Percentiles rank a stretch among this genome's conserved stretches.
Conservation (phyloP, 2,888 invertebrate genomes). For the Achlya flavicornis region DNA sequence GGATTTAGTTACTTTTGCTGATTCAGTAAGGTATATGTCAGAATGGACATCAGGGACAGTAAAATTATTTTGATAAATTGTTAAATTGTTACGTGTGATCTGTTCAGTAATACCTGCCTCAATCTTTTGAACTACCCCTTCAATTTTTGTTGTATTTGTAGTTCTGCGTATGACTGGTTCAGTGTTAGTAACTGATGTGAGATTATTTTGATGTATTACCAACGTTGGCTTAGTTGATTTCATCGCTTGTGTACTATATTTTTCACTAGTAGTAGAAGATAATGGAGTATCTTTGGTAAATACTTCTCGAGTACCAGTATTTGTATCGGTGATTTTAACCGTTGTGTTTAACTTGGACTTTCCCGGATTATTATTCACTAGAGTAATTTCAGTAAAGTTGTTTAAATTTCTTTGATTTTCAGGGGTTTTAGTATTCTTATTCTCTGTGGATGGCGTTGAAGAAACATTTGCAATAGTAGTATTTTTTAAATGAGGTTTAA, state of each 20-base stretch:
- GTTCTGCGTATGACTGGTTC: too few relatives aligned
- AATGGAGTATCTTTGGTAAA: background rate
- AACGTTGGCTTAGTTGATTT: background rate
- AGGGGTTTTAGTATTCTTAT: constrained; percentile 72
- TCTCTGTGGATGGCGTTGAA: constrained; percentile 55
- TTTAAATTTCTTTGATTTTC: constrained; percentile 74
- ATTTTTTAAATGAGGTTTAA: constrained; percentile 54
- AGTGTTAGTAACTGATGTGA: background rate
- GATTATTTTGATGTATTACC: background rate
- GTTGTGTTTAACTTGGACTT: constrained; percentile 23
- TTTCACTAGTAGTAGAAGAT: background rate
- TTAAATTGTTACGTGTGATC: background rate
- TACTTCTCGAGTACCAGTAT: background rate
- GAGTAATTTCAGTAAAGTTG: constrained; percentile 56
- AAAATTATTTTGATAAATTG: background rate
- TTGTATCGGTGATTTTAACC: constrained; percentile 12
- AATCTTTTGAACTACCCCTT: background rate
- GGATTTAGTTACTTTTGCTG: background rate
- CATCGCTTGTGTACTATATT: background rate
- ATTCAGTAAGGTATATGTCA: background rate
- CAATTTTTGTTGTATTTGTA: too few relatives aligned
- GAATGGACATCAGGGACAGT: background rate
- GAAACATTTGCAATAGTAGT: constrained; percentile 44
- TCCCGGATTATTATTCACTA: constrained; percentile 32
- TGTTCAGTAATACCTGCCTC: background rate